Percentiles rank a stretch among this genome's conserved stretches.
phyloP scores from a whole-genome alignment of 2,797 vertebrate species.

The Rachycentron canadum region DNA sequence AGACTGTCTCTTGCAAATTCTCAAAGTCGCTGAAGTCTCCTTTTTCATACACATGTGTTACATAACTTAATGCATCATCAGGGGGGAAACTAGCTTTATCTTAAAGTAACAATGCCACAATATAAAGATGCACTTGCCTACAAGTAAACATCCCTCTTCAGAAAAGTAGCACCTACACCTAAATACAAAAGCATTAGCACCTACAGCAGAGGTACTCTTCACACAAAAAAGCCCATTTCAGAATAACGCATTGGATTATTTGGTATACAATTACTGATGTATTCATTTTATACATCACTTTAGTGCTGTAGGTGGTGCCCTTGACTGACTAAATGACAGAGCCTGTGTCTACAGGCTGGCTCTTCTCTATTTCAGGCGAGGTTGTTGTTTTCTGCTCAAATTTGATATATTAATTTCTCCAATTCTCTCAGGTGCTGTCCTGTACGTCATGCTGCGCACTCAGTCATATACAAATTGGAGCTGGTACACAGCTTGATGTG shows the following conservation, averaged over 20 bases:
- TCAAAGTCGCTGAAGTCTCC: not conserved
- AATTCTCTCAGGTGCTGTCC: slow-evolving; percentile 41
- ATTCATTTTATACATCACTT: no score
- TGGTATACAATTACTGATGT: not conserved
- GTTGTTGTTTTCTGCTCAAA: slow-evolving; percentile 21
- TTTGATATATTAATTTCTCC: slow-evolving; percentile 41
- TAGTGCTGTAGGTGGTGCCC: not conserved
- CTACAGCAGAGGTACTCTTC: not conserved
- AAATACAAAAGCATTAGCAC: not conserved
- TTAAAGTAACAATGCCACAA: not conserved
- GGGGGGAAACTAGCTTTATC: not conserved
- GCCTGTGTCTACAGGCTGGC: not conserved
- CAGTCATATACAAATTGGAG: slow-evolving; percentile 58
- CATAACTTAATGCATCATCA: not conserved
- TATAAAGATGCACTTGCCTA: no score
- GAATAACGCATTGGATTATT: not conserved
- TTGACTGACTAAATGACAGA: not conserved
- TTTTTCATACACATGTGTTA: not conserved
- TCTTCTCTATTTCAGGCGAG: not conserved
- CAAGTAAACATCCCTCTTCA: not conserved
- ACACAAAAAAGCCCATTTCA: not conserved
- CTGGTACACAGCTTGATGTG: slow-evolving; percentile 72
- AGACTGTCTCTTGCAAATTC: no score
- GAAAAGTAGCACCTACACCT: no score
- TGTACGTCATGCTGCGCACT: slow-evolving; percentile 39